phyloP scores from a whole-genome alignment of 2,888 invertebrate genomes.

The Synanthedon andrenaeformis region DNA sequence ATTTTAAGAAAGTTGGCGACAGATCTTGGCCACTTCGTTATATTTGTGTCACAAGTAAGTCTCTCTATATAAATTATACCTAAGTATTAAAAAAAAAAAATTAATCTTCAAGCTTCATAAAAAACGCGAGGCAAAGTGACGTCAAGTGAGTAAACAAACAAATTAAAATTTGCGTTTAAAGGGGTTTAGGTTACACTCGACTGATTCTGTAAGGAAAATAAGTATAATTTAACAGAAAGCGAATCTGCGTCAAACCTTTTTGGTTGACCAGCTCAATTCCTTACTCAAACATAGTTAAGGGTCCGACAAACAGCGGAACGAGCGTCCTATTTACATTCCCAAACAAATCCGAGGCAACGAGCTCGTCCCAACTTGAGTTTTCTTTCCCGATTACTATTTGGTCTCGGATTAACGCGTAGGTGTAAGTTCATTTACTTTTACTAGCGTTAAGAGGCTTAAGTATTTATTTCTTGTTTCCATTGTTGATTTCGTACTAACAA shows the following conservation, averaged over 20 bases:
- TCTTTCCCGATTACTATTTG: slow-evolving; percentile 13
- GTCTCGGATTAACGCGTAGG: not conserved
- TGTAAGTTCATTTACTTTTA: not conserved
- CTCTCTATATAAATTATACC: too few relatives aligned
- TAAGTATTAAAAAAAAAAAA: too few relatives aligned
- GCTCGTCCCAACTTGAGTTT: slow-evolving; percentile 27
- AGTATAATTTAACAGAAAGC: slow-evolving; percentile 12
- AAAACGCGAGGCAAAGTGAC: too few relatives aligned
- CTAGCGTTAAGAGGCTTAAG: not conserved
- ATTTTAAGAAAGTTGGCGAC: too few relatives aligned
- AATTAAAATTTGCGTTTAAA: too few relatives aligned
- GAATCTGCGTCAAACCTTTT: slow-evolving; percentile 23
- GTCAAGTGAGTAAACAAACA: too few relatives aligned
- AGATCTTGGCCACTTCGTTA: too few relatives aligned
- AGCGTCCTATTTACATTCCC: slow-evolving; percentile 32
- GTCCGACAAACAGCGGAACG: slow-evolving; percentile 29
- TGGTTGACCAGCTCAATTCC: slow-evolving; percentile 27
- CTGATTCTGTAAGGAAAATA: too few relatives aligned
- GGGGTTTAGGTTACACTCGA: too few relatives aligned
- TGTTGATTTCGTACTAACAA: too few relatives aligned
- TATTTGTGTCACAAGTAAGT: too few relatives aligned
- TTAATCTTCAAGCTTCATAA: too few relatives aligned
- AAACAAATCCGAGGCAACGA: slow-evolving; percentile 43
- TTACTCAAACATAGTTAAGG: slow-evolving; percentile 49
- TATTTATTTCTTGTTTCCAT: not conserved